Evolutionary conservation across 1,140 invertebrate species (phyloP), one percentile per base, ranked within the genome.

Genomic region (Drosophila nasuta): DNA sequence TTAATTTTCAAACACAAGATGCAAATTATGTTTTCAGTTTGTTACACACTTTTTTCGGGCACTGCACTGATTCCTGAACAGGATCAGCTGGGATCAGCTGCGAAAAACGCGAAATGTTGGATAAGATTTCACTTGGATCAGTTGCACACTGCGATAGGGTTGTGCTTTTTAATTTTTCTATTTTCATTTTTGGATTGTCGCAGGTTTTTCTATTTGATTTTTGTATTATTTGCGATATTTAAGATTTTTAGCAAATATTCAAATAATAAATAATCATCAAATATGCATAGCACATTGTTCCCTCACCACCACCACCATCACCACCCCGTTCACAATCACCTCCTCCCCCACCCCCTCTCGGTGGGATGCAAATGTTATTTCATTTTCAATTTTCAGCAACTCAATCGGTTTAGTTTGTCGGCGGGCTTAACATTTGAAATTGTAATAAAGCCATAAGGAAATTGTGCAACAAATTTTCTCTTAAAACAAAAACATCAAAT

Each of bases 11-110:
- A 59, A 78, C 78, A 69, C 68, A 81, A 89, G 75, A 89, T 89
- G 85, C 85, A 89, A 89, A 89, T 89, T 71, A 85, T 89, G 62
- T 67, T 85, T 80, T 69, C 78, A 81, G 69, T 79, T 83, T 76
- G 81, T 77, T 82, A 79, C 81, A 79, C 43, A 25, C 20, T 25
- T 25, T 25, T 79, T 62, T 72, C 74, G 51, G n/a, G 10, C 7
- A 25, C 20, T 25, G 45, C 28, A 67, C 57, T 81, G 38, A 65
- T 66, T 43, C 5, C 20, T 25, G 20, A 51, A 56, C 6, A 38
- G 59, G 63, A 65, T 30, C 66, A 45, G 45, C 49, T 48, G 58
- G 56, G 54, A 49, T 64, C 38, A 13, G 30, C 11, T 63, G 10
- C 8, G 15, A 13, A 17, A 52, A 25, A 25, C 20, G 20, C 30